phyloP scores from a whole-genome alignment of 2,888 invertebrate genomes.

The Lingula anatina region DNA sequence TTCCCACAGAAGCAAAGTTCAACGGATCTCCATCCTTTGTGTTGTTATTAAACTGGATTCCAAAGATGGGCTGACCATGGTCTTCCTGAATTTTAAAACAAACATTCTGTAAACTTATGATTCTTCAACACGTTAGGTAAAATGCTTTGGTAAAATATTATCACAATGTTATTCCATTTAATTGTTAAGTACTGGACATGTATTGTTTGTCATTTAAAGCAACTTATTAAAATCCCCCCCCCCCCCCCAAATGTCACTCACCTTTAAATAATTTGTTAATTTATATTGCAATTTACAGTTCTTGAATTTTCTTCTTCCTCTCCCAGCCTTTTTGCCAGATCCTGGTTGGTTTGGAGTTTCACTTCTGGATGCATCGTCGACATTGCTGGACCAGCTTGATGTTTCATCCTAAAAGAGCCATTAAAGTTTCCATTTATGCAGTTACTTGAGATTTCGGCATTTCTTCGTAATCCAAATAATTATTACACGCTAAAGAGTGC shows the following conservation, averaged over 20 bases:
- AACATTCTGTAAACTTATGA: background rate
- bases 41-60: slow-evolving; percentile 87
- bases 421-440: background rate
- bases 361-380: slow-evolving; percentile 74
- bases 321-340: slow-evolving; percentile 55
- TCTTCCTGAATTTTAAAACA: slow-evolving; percentile 63
- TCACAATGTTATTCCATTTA: too few relatives aligned
- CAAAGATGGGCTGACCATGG: slow-evolving; percentile 88
- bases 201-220: background rate
- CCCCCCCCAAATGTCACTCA: slow-evolving; percentile 50
- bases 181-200: too few relatives aligned
- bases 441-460: background rate
- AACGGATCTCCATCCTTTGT: slow-evolving; percentile 61
- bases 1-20: slow-evolving; percentile 90
- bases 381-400: slow-evolving; percentile 75
- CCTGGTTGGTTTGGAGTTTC: slow-evolving; percentile 70
- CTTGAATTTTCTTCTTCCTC: slow-evolving; percentile 58
- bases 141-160: too few relatives aligned
- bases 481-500: too few relatives aligned
- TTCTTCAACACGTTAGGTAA: too few relatives aligned
- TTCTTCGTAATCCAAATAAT: background rate
- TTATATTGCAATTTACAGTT: slow-evolving; percentile 69
- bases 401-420: slow-evolving; percentile 63
- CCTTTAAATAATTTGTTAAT: slow-evolving; percentile 59
- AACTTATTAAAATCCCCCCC: background rate